Conservation (phyloP, 2,797 vertebrate species). For the Sternotherus odoratus region DNA sequence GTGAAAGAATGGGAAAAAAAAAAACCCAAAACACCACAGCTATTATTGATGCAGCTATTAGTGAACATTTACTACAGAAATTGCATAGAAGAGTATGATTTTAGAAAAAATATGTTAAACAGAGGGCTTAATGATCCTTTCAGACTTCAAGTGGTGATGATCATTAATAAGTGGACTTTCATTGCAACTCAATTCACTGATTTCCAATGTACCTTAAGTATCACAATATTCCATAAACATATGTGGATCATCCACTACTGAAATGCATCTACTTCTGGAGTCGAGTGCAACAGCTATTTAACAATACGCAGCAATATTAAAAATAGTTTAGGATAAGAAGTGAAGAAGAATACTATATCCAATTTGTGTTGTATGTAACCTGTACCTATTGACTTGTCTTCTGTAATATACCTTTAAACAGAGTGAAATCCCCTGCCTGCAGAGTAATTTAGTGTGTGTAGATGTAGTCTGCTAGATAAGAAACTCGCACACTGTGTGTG, state of each 20-base stretch:
- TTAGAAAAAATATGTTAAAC: neutral
- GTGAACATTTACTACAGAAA: conserved; percentile 8
- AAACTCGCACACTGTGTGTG: neutral
- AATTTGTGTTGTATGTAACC: conserved; percentile 19
- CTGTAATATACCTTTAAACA: neutral
- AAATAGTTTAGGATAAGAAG: conserved; percentile 24
- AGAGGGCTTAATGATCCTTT: neutral
- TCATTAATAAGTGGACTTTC: neutral
- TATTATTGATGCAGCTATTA: neutral
- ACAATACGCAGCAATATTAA: neutral
- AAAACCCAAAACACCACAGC: neutral
- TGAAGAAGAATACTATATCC: neutral
- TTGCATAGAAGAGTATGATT: neutral
- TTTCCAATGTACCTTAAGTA: neutral
- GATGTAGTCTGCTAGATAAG: neutral
- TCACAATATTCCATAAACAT: neutral
- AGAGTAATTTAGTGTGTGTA: neutral
- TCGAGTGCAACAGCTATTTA: neutral
- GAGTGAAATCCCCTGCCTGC: neutral
- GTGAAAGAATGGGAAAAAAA: rapidly evolving
- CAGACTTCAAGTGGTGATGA: neutral
- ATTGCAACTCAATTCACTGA: neutral
- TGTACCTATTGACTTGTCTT: neutral
- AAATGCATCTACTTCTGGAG: neutral
- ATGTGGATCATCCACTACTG: neutral